phyloP scores from a whole-genome alignment of 2,888 invertebrate species.

The Taphrorychus bicolor region DNA sequence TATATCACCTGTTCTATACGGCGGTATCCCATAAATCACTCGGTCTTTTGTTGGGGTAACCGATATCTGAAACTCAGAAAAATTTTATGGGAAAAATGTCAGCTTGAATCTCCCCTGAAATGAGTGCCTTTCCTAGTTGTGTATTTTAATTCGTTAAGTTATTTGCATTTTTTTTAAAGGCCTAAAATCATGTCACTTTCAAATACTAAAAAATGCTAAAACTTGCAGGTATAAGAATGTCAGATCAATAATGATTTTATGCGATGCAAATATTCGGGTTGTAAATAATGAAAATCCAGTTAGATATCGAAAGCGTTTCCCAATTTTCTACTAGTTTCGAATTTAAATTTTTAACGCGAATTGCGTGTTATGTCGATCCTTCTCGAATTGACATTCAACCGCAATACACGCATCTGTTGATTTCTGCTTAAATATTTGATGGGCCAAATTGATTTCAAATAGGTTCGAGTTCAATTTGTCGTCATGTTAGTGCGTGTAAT shows the following conservation, averaged over 20 bases:
- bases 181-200: background rate
- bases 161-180: background rate
- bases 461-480: conserved; percentile 7
- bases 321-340: background rate
- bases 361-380: background rate
- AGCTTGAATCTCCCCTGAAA: conserved; percentile 8
- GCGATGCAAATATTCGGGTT: background rate
- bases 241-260: background rate
- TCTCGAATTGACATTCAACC: conserved; percentile 39
- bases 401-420: conserved; percentile 50
- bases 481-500: background rate
- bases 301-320: background rate
- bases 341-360: background rate
- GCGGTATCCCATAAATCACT: conserved; percentile 45
- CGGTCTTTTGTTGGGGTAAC: conserved; percentile 41
- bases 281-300: background rate
- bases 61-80: conserved; percentile 34
- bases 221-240: background rate
- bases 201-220: too few species aligned
- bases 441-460: conserved; percentile 40
- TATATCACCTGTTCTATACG: conserved; percentile 47
- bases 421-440: conserved; percentile 52
- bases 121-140: background rate
- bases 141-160: background rate
- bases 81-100: conserved; percentile 42